Evolutionary conservation across 2,113 vertebrate genomes (phyloP).

Genomic region (Ivindomyrus marchei): DNA sequence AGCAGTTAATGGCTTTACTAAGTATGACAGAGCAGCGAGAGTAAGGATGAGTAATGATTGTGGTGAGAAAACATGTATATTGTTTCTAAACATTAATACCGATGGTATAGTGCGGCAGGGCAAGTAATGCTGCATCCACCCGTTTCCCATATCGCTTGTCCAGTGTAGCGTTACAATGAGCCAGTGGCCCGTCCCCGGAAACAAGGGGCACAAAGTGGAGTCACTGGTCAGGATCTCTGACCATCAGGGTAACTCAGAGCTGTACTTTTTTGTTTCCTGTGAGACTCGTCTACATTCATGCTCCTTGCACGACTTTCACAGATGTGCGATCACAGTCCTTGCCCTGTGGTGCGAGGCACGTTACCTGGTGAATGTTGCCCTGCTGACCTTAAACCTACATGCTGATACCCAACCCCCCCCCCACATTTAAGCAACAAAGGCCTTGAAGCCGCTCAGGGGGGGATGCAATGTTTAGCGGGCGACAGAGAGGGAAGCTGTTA

Average conservation of each 20-base stretch:
- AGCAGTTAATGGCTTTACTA: not conserved
- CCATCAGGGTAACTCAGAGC: not conserved
- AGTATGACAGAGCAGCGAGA: not conserved
- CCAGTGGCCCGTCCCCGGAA: not conserved
- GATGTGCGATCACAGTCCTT: not conserved
- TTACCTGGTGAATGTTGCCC: constrained; percentile 24
- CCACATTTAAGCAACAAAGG: not conserved
- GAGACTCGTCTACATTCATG: not conserved
- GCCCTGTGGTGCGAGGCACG: not conserved
- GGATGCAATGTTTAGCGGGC: not conserved
- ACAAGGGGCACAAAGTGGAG: not conserved
- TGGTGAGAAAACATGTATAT: not conserved
- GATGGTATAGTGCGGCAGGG: not conserved
- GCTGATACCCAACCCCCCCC: not conserved
- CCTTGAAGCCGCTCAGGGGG: constrained; percentile 11
- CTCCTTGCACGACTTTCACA: constrained; percentile 11
- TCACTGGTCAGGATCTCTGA: not conserved
- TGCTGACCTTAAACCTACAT: constrained; percentile 27
- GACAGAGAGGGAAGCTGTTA: not conserved
- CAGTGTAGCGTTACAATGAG: not conserved
- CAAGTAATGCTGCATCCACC: not conserved
- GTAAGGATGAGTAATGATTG: not conserved
- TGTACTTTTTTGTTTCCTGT: not conserved
- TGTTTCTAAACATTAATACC: not conserved
- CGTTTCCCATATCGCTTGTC: not conserved